Evolutionary conservation across 1,140 invertebrate genomes (phyloP), one percentile per base, ranked within the genome.

Genomic region (Antheraea pernyi): DNA sequence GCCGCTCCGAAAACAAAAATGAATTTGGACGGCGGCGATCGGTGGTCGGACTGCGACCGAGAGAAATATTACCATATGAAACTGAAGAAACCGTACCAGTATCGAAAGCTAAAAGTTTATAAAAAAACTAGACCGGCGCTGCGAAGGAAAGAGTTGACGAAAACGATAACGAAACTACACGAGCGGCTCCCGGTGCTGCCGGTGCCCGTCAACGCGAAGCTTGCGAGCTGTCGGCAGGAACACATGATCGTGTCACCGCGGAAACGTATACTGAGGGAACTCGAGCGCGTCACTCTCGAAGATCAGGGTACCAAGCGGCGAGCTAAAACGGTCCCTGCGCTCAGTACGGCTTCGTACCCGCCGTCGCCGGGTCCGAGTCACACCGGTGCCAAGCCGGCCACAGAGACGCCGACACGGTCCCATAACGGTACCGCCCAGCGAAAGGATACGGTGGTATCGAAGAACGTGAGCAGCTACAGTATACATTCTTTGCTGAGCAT

Each of bases 401-500:
- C 63, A 61, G 75, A 77, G 67, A 62, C 70, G 60, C 74, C 83
- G 19, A 65, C 76, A 65, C 72, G 78, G 36, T 19, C 78, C 48
- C 78, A 79, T 66, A 88, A 85, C 76, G 83, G 83, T 69, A 72
- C 78, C 73, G 78, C 67, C 67, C 76, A 77, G 59, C 79, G 80
- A 42, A 83, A 81, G 75, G 85, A 81, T 66, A 70, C 78, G 48
- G 75, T 80, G 60, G 79, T 79, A 5, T 74, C 92, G 42, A 94
- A 94, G 78, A 93, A 94, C 74, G 84, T 94, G 59, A 95, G 95
- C 80, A 96, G 95, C 73, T 96, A 96, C 88, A 97, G 96, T 91
- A 97, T 97, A 86, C 96, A 95, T 73, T 96, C 96, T 72, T 91
- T 97, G 78, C 88, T 97, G 68, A 95, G 95, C 58, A 91, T 89